Percentiles rank a stretch among this genome's conserved stretches.
Conservation (phyloP, 2,888 invertebrate species). For the Eurytoma adleriae region DNA sequence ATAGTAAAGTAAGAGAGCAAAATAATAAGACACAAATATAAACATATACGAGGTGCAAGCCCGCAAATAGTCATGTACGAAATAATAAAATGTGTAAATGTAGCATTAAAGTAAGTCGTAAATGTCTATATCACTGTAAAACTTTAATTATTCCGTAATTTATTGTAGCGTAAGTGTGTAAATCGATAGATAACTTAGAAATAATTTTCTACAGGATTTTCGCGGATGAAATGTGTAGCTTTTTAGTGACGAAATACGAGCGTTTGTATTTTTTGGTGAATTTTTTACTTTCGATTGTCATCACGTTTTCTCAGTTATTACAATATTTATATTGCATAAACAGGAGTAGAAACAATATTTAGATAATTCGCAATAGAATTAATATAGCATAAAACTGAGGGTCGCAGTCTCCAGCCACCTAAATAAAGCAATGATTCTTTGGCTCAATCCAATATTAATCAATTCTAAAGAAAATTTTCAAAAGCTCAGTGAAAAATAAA, state of each 20-base stretch:
- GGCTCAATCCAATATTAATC: constrained; percentile 4
- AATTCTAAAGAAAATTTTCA: neutral
- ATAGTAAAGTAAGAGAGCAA: neutral
- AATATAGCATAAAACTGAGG: neutral
- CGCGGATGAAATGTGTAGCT: constrained; percentile 53
- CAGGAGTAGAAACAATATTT: neutral
- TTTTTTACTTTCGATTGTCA: constrained; percentile 31
- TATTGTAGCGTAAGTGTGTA: constrained; percentile 16
- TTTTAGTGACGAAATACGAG: constrained; percentile 19
- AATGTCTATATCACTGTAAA: too few relatives aligned
- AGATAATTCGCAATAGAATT: neutral
- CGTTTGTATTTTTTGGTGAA: neutral
- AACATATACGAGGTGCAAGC: constrained; percentile 12
- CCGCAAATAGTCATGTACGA: constrained; percentile 8
- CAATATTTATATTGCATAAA: neutral
- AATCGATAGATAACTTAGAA: constrained; percentile 51
- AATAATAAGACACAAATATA: neutral
- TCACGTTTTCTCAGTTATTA: constrained; percentile 22
- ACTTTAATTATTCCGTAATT: neutral
- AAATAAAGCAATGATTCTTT: constrained; percentile 25
- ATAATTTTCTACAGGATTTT: constrained; percentile 62
- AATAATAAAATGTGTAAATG: constrained; percentile 15
- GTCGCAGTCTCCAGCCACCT: constrained; percentile 19
- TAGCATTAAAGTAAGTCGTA: constrained; percentile 1
- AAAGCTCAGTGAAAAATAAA: neutral